phyloP scores from a whole-genome alignment of 2,797 vertebrate species.

The Ctenopoma multispine region DNA sequence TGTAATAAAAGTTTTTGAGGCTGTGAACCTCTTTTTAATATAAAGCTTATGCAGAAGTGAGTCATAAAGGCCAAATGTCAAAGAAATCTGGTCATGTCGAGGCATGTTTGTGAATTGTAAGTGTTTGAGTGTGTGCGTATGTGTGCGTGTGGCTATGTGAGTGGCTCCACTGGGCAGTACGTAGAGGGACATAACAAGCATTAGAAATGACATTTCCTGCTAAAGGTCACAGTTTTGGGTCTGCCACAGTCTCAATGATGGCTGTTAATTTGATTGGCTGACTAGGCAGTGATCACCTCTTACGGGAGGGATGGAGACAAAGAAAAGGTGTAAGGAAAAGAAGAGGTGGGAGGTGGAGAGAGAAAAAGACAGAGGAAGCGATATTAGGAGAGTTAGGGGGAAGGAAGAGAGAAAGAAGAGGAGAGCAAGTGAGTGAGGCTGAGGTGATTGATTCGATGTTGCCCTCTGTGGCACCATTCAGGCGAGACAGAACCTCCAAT shows the following conservation, averaged over 20 bases:
- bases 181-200: constrained; percentile 78
- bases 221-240: constrained; percentile 80
- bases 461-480: constrained; percentile 81
- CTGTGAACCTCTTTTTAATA: constrained; percentile 43
- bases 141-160: constrained; percentile 23
- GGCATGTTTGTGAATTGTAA: constrained; percentile 50
- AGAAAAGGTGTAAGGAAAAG: constrained; percentile 18
- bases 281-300: constrained; percentile 75
- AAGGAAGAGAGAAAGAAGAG: constrained; percentile 63
- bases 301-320: constrained; percentile 42
- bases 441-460: constrained; percentile 81
- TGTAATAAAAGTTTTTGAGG: constrained; percentile 54
- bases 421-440: constrained; percentile 74
- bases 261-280: constrained; percentile 81
- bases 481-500: constrained; percentile 83
- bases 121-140: constrained; percentile 12
- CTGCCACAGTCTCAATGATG: constrained; percentile 65
- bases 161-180: constrained; percentile 69
- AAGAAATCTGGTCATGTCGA: constrained; percentile 33
- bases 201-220: constrained; percentile 84
- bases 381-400: constrained; percentile 63
- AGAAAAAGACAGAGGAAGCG: constrained; percentile 26
- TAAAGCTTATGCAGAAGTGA: constrained; percentile 51
- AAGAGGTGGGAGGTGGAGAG: background rate
- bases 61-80: constrained; percentile 71